These are phyloP conservation scores for Tyrophagus putrescentiae DNA, from an alignment of 1,140 invertebrate genomes.

Conservation along the genomic window DNA sequence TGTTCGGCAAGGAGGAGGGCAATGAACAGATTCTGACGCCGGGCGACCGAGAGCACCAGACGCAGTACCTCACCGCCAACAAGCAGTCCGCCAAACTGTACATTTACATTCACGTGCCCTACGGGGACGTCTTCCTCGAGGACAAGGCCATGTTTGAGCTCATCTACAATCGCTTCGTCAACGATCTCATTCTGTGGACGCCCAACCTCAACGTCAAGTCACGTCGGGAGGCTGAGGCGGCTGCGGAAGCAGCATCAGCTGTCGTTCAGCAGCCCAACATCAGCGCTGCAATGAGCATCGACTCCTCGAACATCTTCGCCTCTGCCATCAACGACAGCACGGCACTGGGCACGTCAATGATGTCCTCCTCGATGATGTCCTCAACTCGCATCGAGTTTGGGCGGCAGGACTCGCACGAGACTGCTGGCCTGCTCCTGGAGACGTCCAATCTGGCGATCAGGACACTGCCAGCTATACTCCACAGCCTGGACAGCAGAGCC, in stretches of 20 bases:
- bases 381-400: no score
- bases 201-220: no score
- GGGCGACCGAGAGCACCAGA: conserved; percentile 21
- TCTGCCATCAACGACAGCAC: no score
- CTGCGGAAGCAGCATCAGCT: no score
- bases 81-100: conserved; percentile 2
- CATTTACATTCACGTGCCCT: conserved; percentile 20
- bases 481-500: neutral
- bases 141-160: conserved; percentile 23
- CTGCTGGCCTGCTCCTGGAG: no score
- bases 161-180: conserved; percentile 25
- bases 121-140: conserved; percentile 18
- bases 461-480: neutral
- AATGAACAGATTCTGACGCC: conserved; percentile 22
- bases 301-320: no score
- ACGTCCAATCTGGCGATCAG: neutral
- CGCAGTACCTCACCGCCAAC: conserved; percentile 13
- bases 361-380: no score
- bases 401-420: no score
- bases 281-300: no score
- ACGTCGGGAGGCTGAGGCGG: no score
- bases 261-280: no score
- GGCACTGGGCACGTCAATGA: no score
- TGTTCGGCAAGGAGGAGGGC: conserved; percentile 11
- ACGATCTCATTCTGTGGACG: conserved; percentile 24